phyloP scores from a whole-genome alignment of 1,140 invertebrate genomes.

The Drosophila subobscura region DNA sequence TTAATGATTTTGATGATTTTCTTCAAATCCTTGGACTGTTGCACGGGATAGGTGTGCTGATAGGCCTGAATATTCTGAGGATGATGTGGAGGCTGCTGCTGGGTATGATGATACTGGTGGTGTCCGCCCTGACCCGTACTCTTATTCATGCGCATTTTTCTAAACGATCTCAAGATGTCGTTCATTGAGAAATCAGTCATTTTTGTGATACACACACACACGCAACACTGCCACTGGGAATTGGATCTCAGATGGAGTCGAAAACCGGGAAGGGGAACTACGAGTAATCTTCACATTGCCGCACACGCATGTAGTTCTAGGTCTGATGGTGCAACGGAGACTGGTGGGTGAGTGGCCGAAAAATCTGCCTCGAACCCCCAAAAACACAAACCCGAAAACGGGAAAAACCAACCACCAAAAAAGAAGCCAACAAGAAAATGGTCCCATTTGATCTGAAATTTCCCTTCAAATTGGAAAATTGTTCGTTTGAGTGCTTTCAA shows the following conservation, averaged over 20 bases:
- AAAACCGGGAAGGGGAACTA: background rate
- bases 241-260: background rate
- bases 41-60: conserved; percentile 31
- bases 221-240: conserved; percentile 1
- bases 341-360: conserved; percentile 79
- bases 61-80: conserved; percentile 36
- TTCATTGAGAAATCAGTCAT: conserved; percentile 78
- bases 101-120: conserved; percentile 33
- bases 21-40: conserved; percentile 66
- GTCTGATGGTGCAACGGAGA: conserved; percentile 69
- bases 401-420: conserved; percentile 64
- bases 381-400: conserved; percentile 27
- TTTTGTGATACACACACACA: conserved; percentile 39
- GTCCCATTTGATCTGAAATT: conserved; percentile 61
- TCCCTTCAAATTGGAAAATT: conserved; percentile 59
- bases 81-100: conserved; percentile 35
- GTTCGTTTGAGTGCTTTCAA: conserved; percentile 18
- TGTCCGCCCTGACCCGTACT: conserved; percentile 50
- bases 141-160: conserved; percentile 79
- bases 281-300: conserved; percentile 58
- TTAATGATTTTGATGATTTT: conserved; percentile 76
- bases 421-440: conserved; percentile 1
- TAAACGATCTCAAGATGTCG: conserved; percentile 76
- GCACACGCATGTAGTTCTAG: conserved; percentile 55
- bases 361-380: conserved; percentile 60